These are phyloP conservation scores for Harpalus rufipes DNA, from an alignment of 2,888 invertebrate species.

Conservation along the genomic window DNA sequence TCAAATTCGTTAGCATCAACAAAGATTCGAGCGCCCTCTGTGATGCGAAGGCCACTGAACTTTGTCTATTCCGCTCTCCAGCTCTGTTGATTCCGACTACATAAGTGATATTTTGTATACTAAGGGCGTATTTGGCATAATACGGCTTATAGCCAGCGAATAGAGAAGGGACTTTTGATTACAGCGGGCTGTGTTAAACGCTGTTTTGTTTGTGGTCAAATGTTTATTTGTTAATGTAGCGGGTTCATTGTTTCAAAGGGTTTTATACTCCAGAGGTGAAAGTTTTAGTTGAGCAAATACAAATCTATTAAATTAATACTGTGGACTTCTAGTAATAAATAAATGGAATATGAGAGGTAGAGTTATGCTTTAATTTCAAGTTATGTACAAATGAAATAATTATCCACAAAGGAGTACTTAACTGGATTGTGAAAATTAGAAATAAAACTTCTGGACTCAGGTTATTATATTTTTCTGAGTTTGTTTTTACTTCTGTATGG, in stretches of 20 bases:
- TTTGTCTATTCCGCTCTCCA: not conserved
- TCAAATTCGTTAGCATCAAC: not conserved
- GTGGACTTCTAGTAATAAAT: not conserved
- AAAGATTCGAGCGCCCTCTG: not conserved
- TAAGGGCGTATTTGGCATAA: not conserved
- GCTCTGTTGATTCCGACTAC: too few relatives aligned
- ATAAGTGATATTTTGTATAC: too few relatives aligned
- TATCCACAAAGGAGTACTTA: not conserved
- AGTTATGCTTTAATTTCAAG: not conserved
- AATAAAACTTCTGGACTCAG: too few relatives aligned
- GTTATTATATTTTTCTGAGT: too few relatives aligned
- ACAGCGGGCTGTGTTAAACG: not conserved
- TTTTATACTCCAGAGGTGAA: not conserved
- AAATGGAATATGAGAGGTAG: not conserved
- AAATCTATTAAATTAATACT: slow-evolving; percentile 4
- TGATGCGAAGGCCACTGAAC: not conserved
- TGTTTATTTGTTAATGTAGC: not conserved
- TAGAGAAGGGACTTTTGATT: not conserved
- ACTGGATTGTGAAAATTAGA: too few relatives aligned
- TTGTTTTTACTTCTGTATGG: too few relatives aligned
- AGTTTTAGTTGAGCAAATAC: not conserved
- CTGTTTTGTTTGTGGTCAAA: slow-evolving; percentile 2
- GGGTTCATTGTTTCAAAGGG: not conserved
- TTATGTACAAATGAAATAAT: not conserved
- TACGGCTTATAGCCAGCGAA: not conserved